Conservation (phyloP, 1,140 invertebrate species). For the Watersipora subatra region DNA sequence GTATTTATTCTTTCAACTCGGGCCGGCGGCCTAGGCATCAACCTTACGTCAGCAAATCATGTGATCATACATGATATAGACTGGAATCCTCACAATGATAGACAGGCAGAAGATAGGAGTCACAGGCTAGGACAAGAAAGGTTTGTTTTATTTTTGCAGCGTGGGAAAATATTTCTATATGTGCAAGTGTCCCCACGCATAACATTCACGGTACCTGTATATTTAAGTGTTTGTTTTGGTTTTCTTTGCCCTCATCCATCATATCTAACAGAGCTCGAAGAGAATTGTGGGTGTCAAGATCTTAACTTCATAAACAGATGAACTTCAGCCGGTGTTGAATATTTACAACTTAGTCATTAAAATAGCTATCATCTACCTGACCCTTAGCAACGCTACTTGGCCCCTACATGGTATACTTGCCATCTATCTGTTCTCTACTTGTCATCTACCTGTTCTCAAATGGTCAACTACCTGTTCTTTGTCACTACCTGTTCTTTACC, state of each 20-base stretch:
- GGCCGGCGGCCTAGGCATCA: conserved; percentile 50
- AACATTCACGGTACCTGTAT: background rate
- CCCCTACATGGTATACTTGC: too few relatives aligned
- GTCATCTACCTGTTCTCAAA: too few relatives aligned
- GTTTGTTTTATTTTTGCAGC: conserved; percentile 31
- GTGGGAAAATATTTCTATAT: background rate
- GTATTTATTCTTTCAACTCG: conserved; percentile 48
- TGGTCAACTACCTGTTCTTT: too few relatives aligned
- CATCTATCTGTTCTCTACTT: too few relatives aligned
- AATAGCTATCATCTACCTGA: too few relatives aligned
- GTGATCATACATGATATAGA: conserved; percentile 51
- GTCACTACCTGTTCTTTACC: too few relatives aligned
- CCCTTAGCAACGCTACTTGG: too few relatives aligned
- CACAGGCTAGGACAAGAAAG: conserved; percentile 83
- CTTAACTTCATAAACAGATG: background rate
- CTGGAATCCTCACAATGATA: conserved; percentile 91
- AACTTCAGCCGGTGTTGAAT: too few relatives aligned
- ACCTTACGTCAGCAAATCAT: conserved; percentile 47
- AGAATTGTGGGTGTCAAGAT: too few relatives aligned
- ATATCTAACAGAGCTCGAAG: background rate
- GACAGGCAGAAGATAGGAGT: conserved; percentile 91
- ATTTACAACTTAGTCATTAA: too few relatives aligned
- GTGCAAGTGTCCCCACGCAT: background rate
- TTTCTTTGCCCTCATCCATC: background rate
- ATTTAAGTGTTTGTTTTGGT: background rate